These are phyloP conservation scores for Microctonus brassicae DNA, from an alignment of 2,888 invertebrate species.

Conservation along the genomic window DNA sequence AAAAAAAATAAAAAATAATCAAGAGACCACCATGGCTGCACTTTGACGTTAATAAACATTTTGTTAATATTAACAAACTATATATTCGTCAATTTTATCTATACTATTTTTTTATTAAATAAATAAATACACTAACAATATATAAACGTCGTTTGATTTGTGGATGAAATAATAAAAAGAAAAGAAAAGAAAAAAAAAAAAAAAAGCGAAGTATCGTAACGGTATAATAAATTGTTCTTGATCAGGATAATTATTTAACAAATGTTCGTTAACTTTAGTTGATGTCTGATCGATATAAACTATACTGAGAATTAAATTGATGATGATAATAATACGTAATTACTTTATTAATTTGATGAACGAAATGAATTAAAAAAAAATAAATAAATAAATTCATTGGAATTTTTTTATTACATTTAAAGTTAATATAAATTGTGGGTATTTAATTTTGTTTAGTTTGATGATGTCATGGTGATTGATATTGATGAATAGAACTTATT, in stretches of 20 bases:
- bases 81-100: background rate
- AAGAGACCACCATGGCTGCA: background rate
- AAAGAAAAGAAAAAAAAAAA: background rate
- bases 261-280: background rate
- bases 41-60: background rate
- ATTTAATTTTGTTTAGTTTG: background rate
- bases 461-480: background rate
- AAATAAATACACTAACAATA: too few species aligned
- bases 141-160: too few species aligned
- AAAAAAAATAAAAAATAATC: slow-evolving; percentile 2
- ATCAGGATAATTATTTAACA: slow-evolving; percentile 3
- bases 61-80: background rate
- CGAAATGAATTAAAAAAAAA: background rate
- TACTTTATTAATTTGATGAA: slow-evolving; percentile 13
- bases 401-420: background rate
- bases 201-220: background rate
- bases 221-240: slow-evolving; percentile 1
- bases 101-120: background rate
- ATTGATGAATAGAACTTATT: background rate
- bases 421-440: too few species aligned
- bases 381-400: slow-evolving; percentile 1
- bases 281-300: background rate
- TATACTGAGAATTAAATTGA: too few species aligned
- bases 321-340: slow-evolving; percentile 4
- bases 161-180: background rate